Base-by-base conservation (phyloP, 2,888 invertebrate genomes). In the Quadroppia sp. region DNA sequence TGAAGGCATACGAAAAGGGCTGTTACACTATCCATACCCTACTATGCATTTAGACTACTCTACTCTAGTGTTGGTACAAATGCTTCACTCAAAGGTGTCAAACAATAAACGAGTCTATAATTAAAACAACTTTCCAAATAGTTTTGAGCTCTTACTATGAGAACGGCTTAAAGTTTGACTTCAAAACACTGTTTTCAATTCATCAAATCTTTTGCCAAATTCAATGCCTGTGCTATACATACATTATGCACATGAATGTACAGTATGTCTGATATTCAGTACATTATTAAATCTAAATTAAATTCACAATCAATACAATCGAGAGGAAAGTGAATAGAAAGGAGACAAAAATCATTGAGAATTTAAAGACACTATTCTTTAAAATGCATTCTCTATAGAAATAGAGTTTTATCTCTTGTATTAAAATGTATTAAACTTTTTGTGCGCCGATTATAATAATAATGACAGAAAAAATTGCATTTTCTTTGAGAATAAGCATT, bases 131-230 rank as follows among this genome's bases (percentile, higher is more conserved):
- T n/a, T 11, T 1, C 25, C 40, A 67, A 67, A 67, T 23, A 32
- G 59, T 32, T 61, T 61, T n/a, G 17, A 30, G 15, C 30, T 15
- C 11, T 59, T 30, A 32, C 32, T 61, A 32, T 13, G n/a, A 61
- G 15, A 61, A 1, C 30, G n/a, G 53, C 50, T 72, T 56, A 28
- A 71, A 48, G 61, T 72, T 17, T 71, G 20, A 56, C 40, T 75
- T 48, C 59, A n/a, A 64, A 72, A 73, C 15, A 53, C 69, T 53
- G 77, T 71, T 74, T 76, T 42, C 71, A 59, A 71, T 72, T 74
- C 59, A 73, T 75, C 67, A 67, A 1, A 23, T 40, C 67, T 36
- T 74, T 73, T 75, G 36, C 42, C 30, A 72, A 36, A 56, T 42
- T 40, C 40, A 67, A 17, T 30, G 17, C 3, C 59, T 61, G 2